These are phyloP conservation scores for Pseudoips prasinana DNA, from an alignment of 2,888 invertebrate genomes.

Conservation along the genomic window DNA sequence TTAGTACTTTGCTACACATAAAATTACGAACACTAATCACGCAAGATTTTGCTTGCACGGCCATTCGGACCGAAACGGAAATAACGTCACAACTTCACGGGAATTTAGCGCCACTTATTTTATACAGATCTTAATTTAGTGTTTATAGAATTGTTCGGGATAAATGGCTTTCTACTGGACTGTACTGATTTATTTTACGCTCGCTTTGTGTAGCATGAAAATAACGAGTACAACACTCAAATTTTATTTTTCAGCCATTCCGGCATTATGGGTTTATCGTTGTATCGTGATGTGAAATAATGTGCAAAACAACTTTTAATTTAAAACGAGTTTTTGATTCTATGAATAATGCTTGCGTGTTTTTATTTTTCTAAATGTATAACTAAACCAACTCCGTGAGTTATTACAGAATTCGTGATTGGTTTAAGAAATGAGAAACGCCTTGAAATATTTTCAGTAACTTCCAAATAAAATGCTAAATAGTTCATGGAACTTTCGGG, in stretches of 20 bases:
- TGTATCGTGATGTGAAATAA: slow-evolving; percentile 1
- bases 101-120: slow-evolving; percentile 21
- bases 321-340: not conserved
- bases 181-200: too few relatives aligned
- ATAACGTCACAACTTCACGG: slow-evolving; percentile 21
- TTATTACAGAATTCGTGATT: slow-evolving; percentile 15
- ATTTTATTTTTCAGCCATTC: not conserved
- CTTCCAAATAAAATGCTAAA: not conserved
- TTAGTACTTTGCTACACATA: slow-evolving; percentile 44
- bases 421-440: slow-evolving; percentile 7
- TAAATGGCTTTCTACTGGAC: slow-evolving; percentile 15
- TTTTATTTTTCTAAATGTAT: slow-evolving; percentile 14
- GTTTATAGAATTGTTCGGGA: slow-evolving; percentile 21
- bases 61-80: slow-evolving; percentile 21
- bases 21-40: slow-evolving; percentile 42
- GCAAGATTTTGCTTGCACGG: slow-evolving; percentile 19
- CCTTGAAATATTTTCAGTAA: slow-evolving; percentile 3
- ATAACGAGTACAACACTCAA: too few relatives aligned
- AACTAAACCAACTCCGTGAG: slow-evolving; percentile 4
- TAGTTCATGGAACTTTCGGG: not conserved
- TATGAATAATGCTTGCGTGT: slow-evolving; percentile 13
- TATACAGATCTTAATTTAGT: slow-evolving; percentile 19
- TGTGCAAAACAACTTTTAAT: slow-evolving; percentile 3
- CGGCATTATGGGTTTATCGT: not conserved
- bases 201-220: too few relatives aligned